Conservation (phyloP, 2,113 vertebrate genomes). For the Bettongia penicillata region DNA sequence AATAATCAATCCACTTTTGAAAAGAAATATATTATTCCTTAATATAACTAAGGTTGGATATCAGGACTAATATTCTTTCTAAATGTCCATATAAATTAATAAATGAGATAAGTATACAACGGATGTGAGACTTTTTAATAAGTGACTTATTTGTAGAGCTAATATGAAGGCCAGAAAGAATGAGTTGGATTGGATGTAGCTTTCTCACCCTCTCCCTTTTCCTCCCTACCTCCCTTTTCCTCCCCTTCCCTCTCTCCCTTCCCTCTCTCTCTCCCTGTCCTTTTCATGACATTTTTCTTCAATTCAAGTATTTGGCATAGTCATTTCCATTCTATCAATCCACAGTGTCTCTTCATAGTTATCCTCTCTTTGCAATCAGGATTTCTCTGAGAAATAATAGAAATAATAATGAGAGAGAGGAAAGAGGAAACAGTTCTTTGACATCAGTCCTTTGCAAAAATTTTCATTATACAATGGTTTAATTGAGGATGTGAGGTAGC, state of each 20-base stretch:
- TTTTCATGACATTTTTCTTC: neutral
- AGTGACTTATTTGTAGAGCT: neutral
- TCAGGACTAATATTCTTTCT: neutral
- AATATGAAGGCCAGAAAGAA: neutral
- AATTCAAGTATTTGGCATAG: neutral
- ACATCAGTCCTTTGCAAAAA: constrained; percentile 2
- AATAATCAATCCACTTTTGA: neutral
- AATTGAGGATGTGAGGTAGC: neutral
- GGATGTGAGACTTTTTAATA: neutral
- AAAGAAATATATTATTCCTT: neutral
- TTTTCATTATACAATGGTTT: neutral
- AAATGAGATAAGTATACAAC: neutral
- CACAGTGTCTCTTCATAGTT: neutral
- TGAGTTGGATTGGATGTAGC: neutral
- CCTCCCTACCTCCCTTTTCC: too few relatives aligned
- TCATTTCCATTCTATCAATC: neutral
- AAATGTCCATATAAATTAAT: neutral
- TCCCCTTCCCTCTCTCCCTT: too few relatives aligned
- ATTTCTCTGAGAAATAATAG: constrained; percentile 6
- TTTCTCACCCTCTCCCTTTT: neutral
- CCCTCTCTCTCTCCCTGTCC: neutral
- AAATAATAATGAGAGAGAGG: neutral
- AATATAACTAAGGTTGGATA: neutral
- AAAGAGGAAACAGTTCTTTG: neutral
- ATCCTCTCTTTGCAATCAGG: neutral